Evolutionary conservation across 64 coral and sea anemone genomes (phyloP).

Genomic region (Orbicella faveolata): DNA sequence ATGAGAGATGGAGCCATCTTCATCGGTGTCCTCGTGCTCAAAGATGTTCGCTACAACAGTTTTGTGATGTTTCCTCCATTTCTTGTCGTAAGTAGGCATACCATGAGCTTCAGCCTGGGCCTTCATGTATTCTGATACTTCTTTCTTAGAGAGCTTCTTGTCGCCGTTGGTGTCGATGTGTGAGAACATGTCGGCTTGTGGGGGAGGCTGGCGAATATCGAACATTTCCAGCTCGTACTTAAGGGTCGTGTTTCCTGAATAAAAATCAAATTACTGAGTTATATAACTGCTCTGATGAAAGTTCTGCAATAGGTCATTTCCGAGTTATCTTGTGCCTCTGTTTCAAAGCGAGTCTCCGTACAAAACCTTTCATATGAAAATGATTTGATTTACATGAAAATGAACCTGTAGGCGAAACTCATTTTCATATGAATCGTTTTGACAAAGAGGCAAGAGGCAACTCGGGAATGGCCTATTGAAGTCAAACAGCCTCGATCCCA

Average conservation of each 20-base stretch:
- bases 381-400: too few species aligned
- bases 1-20: conserved; percentile 93
- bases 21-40: conserved; percentile 83
- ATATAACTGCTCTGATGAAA: neutral
- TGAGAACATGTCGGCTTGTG: conserved; percentile 92
- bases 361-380: too few species aligned
- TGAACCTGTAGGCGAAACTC: too few species aligned
- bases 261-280: neutral
- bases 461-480: too few species aligned
- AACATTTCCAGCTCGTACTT: conserved; percentile 87
- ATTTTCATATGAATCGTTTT: too few species aligned
- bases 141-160: conserved; percentile 74
- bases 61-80: conserved; percentile 89
- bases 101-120: conserved; percentile 72
- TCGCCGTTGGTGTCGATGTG: conserved; percentile 94
- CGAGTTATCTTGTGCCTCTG: too few species aligned
- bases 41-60: conserved; percentile 92
- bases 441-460: too few species aligned
- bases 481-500: too few species aligned
- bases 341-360: too few species aligned
- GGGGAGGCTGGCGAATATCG: conserved; percentile 83
- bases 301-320: neutral
- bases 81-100: conserved; percentile 85
- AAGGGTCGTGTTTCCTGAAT: conserved; percentile 79
- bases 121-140: conserved; percentile 88